Base-by-base conservation (phyloP, 2,888 invertebrate genomes). In the Morpho deidamia region DNA sequence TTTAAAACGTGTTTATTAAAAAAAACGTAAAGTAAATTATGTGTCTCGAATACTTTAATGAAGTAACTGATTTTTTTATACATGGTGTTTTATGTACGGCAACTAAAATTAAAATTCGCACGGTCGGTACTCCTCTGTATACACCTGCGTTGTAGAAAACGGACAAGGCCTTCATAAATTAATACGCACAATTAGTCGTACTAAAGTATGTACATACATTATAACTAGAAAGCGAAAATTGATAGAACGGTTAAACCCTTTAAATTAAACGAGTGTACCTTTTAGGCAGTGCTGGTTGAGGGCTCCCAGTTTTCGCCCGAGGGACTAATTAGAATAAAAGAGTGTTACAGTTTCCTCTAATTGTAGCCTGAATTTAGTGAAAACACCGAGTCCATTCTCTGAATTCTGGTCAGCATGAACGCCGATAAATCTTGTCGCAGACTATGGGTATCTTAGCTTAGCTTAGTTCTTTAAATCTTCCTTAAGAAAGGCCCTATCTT, bases 321-420 rank as follows among this genome's bases (percentile, higher is more conserved):
- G 74, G 81, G 48, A 66, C 74, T 83, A 84, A 85, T 86, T 84
- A 83, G 77, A 81, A 80, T 83, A 81, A 82, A 85, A 83, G 79
- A 81, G 82, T 82, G 82, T 80, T 80, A 81, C 83, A 83, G 76
- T 83, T 80, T 64, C 65, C 58, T 66, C 64, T 71, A 74, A 80
- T 74, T 76, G 77, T 76, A 72, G 74, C 73, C 69, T 74, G 70
- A 67, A 67, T 76, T 78, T 72, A 71, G 50, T 10, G 14, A 12
- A 35, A 14, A 7, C 12, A 56, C n/a, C n/a, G n/a, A n/a, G n/a
- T n/a, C n/a, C n/a, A n/a, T 59, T 59, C 57, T 59, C 49, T 53
- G 59, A 49, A 44, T 63, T 23, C 65, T 68, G 64, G 71, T 65
- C 64, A 67, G 67, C 62, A 70, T 70, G 67, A 75, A 23, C 3